These are phyloP conservation scores for Platygyra sinensis DNA, from an alignment of 64 coral and sea anemone genomes.

Conservation along the genomic window DNA sequence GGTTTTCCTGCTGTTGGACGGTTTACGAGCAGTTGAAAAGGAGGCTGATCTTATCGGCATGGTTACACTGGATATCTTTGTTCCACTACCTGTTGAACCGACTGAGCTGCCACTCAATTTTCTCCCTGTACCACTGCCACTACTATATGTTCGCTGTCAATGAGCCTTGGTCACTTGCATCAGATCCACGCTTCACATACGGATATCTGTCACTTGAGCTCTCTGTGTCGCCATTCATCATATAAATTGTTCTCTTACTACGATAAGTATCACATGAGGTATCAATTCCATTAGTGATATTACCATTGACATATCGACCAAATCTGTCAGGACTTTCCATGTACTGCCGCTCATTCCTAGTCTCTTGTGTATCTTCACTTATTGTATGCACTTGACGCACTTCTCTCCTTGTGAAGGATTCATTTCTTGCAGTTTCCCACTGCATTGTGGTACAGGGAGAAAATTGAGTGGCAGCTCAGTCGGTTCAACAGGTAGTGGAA, in stretches of 20 bases:
- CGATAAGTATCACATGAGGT: neutral
- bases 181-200: constrained; percentile 2
- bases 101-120: no score
- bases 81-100: no score
- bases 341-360: constrained; percentile 57
- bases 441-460: no score
- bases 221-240: constrained; percentile 60
- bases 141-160: constrained; percentile 53
- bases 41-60: no score
- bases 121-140: constrained; percentile 34
- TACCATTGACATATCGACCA: constrained; percentile 4
- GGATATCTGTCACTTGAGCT: constrained; percentile 14
- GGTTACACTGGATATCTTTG: no score
- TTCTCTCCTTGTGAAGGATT: constrained; percentile 77
- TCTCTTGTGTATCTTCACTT: constrained; percentile 55
- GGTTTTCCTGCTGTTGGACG: no score
- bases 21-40: no score
- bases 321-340: neutral
- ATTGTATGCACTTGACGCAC: constrained; percentile 71
- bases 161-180: constrained; percentile 13
- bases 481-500: no score
- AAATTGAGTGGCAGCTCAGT: no score
- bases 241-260: constrained; percentile 59
- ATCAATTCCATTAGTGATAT: constrained; percentile 33
- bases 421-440: constrained; percentile 48